Base-by-base conservation (phyloP, 1,140 invertebrate species). In the Octopus sinensis region DNA sequence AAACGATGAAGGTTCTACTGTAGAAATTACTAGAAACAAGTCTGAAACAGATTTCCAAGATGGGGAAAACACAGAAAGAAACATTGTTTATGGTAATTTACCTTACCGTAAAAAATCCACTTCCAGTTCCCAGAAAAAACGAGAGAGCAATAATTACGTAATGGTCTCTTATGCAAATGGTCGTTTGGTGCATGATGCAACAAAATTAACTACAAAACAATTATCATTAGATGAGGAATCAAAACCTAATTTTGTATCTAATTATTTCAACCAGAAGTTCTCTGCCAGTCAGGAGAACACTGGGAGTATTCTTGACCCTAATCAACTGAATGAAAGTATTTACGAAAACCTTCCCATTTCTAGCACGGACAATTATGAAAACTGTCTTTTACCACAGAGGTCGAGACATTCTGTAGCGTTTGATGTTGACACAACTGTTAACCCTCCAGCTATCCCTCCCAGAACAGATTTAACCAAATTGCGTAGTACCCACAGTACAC, bases 371-470 rank as follows among this genome's bases (percentile, higher is more conserved):
- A 73, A 73, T 73, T 73, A 73, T 73, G 68, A 73, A 73, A 73
- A 73, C 68, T 73, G 68, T 73, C 30, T 73, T 73, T 23, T 73
- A 73, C 17, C 68, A 73, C 68, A 73, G 68, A 73, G 68, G 68
- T 73, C 68, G 30, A 73, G 68, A 23, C 68, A 73, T 73, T 73
- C 68, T 73, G 68, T 73, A 13, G 68, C 68, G 30, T 73, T 73
- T 73, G 68, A 73, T 73, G 68, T 13, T 13, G 68, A 73, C 13
- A n/a, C 68, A 73, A 13, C 68, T 73, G 68, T 73, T 23, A 17
- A 43, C 43, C 76, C 76, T 17, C 76, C 43, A 43, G 43, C 17
- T 43, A 78, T 78, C 53, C 53, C 53, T 78, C 76, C 76, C 51
- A 53, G 76, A 52, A 52, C 43, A 17, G 53, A 51, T 43, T 43